Base-by-base conservation (phyloP, 2,888 invertebrate genomes). In the Cabera pusaria region DNA sequence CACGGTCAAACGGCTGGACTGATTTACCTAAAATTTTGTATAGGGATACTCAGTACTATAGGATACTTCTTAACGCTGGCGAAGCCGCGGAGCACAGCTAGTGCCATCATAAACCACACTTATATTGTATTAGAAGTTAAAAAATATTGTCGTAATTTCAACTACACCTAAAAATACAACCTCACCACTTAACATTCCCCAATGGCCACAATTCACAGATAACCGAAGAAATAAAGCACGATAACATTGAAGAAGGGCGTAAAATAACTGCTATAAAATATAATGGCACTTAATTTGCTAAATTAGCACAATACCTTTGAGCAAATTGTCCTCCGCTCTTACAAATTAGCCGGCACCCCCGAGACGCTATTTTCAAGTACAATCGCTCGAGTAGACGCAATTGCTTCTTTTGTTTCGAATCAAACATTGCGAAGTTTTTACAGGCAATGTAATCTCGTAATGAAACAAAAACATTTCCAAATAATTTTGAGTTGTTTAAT, bases 291-390 rank as follows among this genome's bases (percentile, higher is more conserved):
- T 48, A 45, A 52, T 50, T 52, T 50, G 11, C 24, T 31, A 48
- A 52, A 52, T 52, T 48, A 50, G 40, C 45, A 37, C 47, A 48
- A 48, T 50, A 52, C 43, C 43, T 49, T 32, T 19, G 28, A 24
- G 41, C 24, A 33, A 43, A 46, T 43, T 43, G 44, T 39, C 21
- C 32, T 37, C 41, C 22, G 23, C 36, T 38, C 14, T 38, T 11
- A 17, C 22, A 46, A 46, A 49, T 52, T 52, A 34, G 34, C 24
- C 23, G 5, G 10, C 35, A 37, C 40, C 44, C 46, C 46, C 21
- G 49, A 42, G 46, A 25, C 19, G 16, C 33, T 42, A 24, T 27
- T 41, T 47, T 29, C 24, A 35, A 31, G 11, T 26, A 40, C 25
- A 25, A 35, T 18, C 34, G 18, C 25, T 24, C 7, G 18, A 18